Conservation (phyloP, 2,888 invertebrate species). For the Athetis lepigone region DNA sequence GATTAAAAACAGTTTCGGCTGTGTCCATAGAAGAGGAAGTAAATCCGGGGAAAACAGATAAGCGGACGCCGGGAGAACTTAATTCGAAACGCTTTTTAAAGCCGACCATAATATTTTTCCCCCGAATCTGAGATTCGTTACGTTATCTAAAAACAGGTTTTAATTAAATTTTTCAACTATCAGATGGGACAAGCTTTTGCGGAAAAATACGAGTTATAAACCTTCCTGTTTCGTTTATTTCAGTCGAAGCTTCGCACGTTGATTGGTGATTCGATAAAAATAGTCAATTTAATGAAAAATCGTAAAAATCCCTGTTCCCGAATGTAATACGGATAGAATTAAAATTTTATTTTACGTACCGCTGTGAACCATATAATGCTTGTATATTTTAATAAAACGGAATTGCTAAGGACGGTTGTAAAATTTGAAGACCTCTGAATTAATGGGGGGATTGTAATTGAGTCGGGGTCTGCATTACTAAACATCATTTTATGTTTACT, state of each 20-base stretch:
- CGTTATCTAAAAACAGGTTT: slow-evolving; percentile 76
- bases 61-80: slow-evolving; percentile 63
- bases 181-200: slow-evolving; percentile 71
- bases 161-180: slow-evolving; percentile 81
- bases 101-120: slow-evolving; percentile 69
- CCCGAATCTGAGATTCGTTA: slow-evolving; percentile 62
- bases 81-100: slow-evolving; percentile 71
- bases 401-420: slow-evolving; percentile 83
- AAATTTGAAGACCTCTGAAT: slow-evolving; percentile 85
- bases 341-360: slow-evolving; percentile 81
- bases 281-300: slow-evolving; percentile 74
- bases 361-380: slow-evolving; percentile 77
- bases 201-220: slow-evolving; percentile 72
- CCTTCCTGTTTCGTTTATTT: slow-evolving; percentile 65
- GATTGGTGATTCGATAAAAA: slow-evolving; percentile 68
- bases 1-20: slow-evolving; percentile 65
- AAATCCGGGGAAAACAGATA: slow-evolving; percentile 72
- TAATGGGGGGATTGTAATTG: slow-evolving; percentile 81
- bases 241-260: slow-evolving; percentile 58
- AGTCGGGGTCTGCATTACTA: slow-evolving; percentile 77
- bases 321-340: slow-evolving; percentile 75
- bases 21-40: slow-evolving; percentile 68
- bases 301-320: slow-evolving; percentile 77
- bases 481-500: slow-evolving; percentile 74
- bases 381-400: slow-evolving; percentile 86